Evolutionary conservation across 2,113 vertebrate species (phyloP), one percentile per base, ranked within the genome.

Genomic region (Pterocles burchelli): DNA sequence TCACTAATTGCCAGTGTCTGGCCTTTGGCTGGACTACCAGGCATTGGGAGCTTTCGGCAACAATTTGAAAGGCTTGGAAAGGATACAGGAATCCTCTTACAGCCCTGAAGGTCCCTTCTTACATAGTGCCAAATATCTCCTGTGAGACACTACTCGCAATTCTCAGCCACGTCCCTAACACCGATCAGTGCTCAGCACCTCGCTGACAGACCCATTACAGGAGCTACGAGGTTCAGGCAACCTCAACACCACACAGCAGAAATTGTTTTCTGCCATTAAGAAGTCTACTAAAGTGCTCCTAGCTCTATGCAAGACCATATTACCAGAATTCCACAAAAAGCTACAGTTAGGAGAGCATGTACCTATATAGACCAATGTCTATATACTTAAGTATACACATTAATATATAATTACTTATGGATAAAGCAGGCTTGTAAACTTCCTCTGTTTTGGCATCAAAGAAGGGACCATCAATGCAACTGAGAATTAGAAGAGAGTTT

Each of bases 171-270:
- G 0, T 58, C 67, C 38, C 57, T 34, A 11, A 67, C 38, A 33
- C 41, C 1, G 1, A 13, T 7, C 1, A 1, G 25, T 6, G 59
- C 52, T 84, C 75, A 54, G 71, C 49, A 33, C 34, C 46, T 84
- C 36, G 19, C 36, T 1, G 1, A 36, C 1, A 1, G 61, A 45
- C 36, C 17, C 24, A 1, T 9, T 8, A 6, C 55, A 41, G 0
- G 2, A 61, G 70, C 43, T 15, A 20, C 3, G 0, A 59, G 16
- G 46, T 51, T 85, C 48, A n/a, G 3, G 7, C 26, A 31, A 16
- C 45, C 63, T 33, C 9, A 2, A 15, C 15, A 17, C 10, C 3
- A 3, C n/a, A 7, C 46, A 36, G 63, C 36, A 77, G 45, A 82
- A 91, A 76, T 10, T 29, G 34, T 54, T 12, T 2, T 13, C 34